Percentiles rank a stretch among this genome's conserved stretches.
phyloP scores from a whole-genome alignment of 2,888 invertebrate species.

The Melitaea athalia region DNA sequence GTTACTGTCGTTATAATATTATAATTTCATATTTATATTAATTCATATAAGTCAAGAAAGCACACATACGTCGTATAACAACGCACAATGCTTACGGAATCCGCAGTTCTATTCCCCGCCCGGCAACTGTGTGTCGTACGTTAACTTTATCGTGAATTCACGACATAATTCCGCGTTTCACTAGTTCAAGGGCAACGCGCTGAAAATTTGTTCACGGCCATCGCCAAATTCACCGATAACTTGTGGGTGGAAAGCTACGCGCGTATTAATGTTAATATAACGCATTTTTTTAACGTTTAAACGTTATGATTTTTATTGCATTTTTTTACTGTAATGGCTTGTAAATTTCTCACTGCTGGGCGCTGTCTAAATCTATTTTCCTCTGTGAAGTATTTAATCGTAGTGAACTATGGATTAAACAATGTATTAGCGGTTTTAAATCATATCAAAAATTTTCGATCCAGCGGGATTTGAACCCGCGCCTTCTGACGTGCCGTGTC shows the following conservation, averaged over 20 bases:
- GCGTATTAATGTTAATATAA: constrained; percentile 20
- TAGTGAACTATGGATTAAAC: too few relatives aligned
- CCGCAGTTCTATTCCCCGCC: background rate
- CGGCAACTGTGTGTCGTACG: constrained; percentile 8
- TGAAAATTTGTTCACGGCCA: constrained; percentile 51
- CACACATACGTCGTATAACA: background rate
- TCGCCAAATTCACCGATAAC: constrained; percentile 34
- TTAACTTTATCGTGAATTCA: constrained; percentile 26
- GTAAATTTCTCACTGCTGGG: too few relatives aligned
- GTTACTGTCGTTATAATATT: too few relatives aligned
- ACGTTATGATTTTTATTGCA: background rate
- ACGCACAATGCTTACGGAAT: constrained; percentile 2
- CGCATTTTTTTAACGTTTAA: background rate
- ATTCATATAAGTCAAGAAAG: background rate
- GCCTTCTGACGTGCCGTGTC: too few relatives aligned
- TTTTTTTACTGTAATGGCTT: background rate
- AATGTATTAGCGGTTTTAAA: too few relatives aligned
- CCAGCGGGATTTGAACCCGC: too few relatives aligned
- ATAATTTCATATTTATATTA: too few relatives aligned
- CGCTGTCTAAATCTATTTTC: too few relatives aligned
- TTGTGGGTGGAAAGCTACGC: constrained; percentile 32
- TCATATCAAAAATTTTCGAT: too few relatives aligned
- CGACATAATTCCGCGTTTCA: constrained; percentile 40
- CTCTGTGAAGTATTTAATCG: too few relatives aligned
- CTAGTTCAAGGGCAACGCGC: constrained; percentile 60